These are phyloP conservation scores for Struthidea cinerea DNA, from an alignment of 2,113 vertebrate species.

Conservation along the genomic window DNA sequence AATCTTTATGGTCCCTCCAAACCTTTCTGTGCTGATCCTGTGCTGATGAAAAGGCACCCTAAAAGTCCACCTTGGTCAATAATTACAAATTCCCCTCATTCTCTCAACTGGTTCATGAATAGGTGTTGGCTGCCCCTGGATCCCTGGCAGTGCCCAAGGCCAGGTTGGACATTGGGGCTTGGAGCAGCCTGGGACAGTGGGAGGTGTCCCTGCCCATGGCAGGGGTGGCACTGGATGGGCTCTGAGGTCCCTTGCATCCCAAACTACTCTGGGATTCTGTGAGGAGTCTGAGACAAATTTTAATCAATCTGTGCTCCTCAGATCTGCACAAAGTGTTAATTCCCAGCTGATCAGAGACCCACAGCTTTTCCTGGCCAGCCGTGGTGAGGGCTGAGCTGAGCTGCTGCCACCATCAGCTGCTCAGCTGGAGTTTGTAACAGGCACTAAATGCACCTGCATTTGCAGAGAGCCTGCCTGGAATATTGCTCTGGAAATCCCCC, in stretches of 20 bases:
- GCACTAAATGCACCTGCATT: not conserved
- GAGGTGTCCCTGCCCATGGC: not conserved
- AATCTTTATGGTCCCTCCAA: not conserved
- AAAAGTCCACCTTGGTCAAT: not conserved
- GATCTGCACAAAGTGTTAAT: accelerated
- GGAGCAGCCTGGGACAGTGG: not conserved
- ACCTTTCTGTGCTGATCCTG: not conserved
- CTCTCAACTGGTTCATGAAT: not conserved
- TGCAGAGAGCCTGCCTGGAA: not conserved
- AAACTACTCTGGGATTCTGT: not conserved
- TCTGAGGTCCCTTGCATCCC: not conserved
- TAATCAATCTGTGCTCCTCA: not conserved
- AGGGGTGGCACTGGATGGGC: not conserved
- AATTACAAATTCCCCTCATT: not conserved
- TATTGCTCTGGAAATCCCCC: not conserved
- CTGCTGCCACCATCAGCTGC: not conserved
- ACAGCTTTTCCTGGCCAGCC: not conserved
- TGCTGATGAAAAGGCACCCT: not conserved
- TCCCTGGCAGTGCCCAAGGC: not conserved
- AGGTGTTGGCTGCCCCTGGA: not conserved
- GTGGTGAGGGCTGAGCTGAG: not conserved
- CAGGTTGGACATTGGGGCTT: not conserved
- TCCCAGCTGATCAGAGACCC: not conserved
- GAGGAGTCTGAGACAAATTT: not conserved
- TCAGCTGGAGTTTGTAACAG: accelerated